A percentile compares a stretch with the other conserved stretches of the same genome.
Evolutionary conservation across 2,888 invertebrate species (phyloP).

Genomic region (Xestoiulus laeticollis): DNA sequence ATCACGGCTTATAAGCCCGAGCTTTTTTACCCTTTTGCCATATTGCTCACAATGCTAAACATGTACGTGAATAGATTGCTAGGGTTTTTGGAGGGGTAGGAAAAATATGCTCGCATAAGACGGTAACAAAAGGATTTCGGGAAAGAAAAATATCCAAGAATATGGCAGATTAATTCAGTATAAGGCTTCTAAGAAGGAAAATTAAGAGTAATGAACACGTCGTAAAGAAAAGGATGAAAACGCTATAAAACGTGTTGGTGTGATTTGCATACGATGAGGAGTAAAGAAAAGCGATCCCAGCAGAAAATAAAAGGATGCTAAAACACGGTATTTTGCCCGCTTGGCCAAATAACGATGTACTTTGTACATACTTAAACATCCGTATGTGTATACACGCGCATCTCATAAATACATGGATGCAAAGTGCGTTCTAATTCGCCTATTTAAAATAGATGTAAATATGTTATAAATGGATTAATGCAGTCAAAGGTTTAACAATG

Average conservation of each 20-base stretch:
- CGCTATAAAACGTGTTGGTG: constrained; percentile 11
- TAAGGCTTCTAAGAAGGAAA: constrained; percentile 36
- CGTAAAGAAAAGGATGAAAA: constrained; percentile 44
- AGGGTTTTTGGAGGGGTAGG: neutral
- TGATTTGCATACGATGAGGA: constrained; percentile 1
- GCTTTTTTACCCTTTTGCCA: neutral
- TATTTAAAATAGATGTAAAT: constrained; percentile 11
- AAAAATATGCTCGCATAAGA: neutral
- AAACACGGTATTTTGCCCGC: neutral
- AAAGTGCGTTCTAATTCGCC: neutral
- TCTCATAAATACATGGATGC: neutral
- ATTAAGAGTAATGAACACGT: constrained; percentile 46
- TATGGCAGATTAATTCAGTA: constrained; percentile 32
- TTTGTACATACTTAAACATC: neutral
- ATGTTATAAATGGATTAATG: neutral
- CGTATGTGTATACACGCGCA: neutral
- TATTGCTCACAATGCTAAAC: neutral
- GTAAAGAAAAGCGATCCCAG: neutral
- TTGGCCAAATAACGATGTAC: neutral
- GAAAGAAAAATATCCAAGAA: neutral
- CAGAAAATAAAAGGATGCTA: neutral
- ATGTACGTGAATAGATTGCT: neutral
- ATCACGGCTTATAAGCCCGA: neutral
- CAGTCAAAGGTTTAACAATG: neutral
- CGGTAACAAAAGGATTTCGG: neutral